Evolutionary conservation across 2,113 vertebrate species (phyloP), one percentile per base, ranked within the genome.

Genomic region (Xenus cinereus): DNA sequence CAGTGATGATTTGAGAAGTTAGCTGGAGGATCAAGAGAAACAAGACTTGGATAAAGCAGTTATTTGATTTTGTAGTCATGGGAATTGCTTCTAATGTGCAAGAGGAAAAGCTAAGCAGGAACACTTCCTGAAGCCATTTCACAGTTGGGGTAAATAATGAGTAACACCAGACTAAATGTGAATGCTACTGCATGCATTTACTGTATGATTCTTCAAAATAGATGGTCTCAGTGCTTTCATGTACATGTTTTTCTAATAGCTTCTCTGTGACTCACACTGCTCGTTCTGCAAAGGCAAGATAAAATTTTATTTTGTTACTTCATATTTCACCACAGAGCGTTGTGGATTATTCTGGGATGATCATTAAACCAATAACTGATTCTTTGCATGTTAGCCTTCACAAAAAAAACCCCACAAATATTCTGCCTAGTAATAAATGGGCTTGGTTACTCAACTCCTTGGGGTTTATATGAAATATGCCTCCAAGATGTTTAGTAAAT

Each of bases 301-400:
- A 15, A 32, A 86, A 30, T 13, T 48, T 23, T 12, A 24, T 53
- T 78, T 84, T 63, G 11, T 81, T 84, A 4, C 6, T 54, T 48
- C 10, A 1, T 13, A 10, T 73, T 67, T 54, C 1, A 13, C 13
- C 30, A n/a, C 41, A 26, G 41, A 2, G 16, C 1, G 2, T 7
- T 33, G n/a, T 11, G 45, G 57, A 19, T 74, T 45, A 23, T 62
- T 54, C 43, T 30, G 56, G 37, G 32, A 30, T 53, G 17, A 53
- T 19, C 26, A 9, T n/a, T 33, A 45, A 53, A 21, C 10, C 26
- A 37, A 13, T 50, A 80, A 37, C 23, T 35, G 23, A 56, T 26
- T 37, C 39, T 69, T 24, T 33, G 62, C 20, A 4, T 3, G 12
- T 4, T 33, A 60, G 48, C 19, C 62, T 23, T 84, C 41, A 43